Percentiles rank a stretch among this genome's conserved stretches.
Conservation (phyloP, 2,113 vertebrate species). For the Sylvilagus bachmani region DNA sequence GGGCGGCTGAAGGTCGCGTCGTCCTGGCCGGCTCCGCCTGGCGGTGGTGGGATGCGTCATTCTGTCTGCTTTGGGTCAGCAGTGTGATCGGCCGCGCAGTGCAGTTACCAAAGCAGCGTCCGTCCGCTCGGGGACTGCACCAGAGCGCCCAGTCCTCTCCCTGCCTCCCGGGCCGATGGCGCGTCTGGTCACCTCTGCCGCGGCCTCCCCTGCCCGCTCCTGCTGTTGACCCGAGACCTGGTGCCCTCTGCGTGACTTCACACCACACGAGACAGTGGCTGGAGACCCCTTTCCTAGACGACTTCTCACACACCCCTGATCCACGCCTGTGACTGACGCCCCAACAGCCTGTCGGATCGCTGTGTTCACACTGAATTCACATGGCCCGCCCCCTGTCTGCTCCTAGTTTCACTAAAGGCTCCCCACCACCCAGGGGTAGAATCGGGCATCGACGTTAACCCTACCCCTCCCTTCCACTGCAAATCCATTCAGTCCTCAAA, state of each 20-base stretch:
- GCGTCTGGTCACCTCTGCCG: not conserved
- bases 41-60: not conserved
- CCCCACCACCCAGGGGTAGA: not conserved
- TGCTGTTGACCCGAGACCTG: not conserved
- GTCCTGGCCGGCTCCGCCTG: not conserved
- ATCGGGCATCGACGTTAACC: not conserved
- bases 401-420: not conserved
- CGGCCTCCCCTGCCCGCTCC: not conserved
- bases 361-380: not conserved
- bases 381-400: not conserved
- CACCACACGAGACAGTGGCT: not conserved
- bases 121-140: too few species aligned
- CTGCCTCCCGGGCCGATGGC: not conserved
- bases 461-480: not conserved
- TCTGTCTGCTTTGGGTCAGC: not conserved
- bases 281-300: not conserved
- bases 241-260: not conserved
- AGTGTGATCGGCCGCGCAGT: not conserved
- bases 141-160: not conserved
- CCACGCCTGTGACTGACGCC: too few species aligned
- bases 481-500: not conserved
- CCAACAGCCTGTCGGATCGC: not conserved
- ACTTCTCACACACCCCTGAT: not conserved
- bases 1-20: not conserved
- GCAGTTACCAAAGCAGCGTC: too few species aligned